phyloP scores from a whole-genome alignment of 2,888 invertebrate species.

The Fabriciana adippe region DNA sequence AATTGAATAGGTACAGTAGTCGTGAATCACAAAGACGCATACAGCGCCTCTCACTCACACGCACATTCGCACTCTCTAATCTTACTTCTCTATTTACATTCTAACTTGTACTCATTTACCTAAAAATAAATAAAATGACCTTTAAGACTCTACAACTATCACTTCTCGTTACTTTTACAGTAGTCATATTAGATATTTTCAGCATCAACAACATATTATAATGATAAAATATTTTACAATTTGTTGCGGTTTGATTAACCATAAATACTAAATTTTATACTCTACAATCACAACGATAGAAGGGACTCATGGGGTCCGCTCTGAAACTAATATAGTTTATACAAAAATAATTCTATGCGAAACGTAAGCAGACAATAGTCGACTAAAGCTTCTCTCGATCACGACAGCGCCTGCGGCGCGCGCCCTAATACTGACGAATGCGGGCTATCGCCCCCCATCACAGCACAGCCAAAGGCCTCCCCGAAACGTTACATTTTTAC shows the following conservation, averaged over 20 bases:
- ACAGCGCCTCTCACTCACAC: constrained; percentile 36
- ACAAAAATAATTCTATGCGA: constrained; percentile 36
- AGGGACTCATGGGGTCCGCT: constrained; percentile 41
- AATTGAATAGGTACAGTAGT: constrained; percentile 41
- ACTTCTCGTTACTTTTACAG: constrained; percentile 41
- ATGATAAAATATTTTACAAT: constrained; percentile 32
- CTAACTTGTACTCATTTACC: constrained; percentile 68
- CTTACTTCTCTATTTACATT: constrained; percentile 46
- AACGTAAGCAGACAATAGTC: constrained; percentile 32
- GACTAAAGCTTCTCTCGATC: constrained; percentile 36
- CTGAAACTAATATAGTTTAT: constrained; percentile 38
- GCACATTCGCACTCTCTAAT: constrained; percentile 30
- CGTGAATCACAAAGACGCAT: constrained; percentile 39
- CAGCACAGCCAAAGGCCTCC: constrained; percentile 27
- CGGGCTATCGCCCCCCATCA: constrained; percentile 25
- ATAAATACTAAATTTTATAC: constrained; percentile 43
- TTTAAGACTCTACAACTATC: constrained; percentile 48
- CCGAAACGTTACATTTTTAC: constrained; percentile 18
- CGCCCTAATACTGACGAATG: constrained; percentile 38
- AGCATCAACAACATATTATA: constrained; percentile 36
- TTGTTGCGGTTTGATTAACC: constrained; percentile 34
- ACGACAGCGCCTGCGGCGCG: constrained; percentile 15
- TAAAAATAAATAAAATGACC: constrained; percentile 66
- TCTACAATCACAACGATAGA: constrained; percentile 50
- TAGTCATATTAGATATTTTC: constrained; percentile 38